A percentile compares a stretch with the other conserved stretches of the same genome.
These are phyloP conservation scores for Carduelis carduelis DNA, from an alignment of 2,797 vertebrate genomes.

Conservation along the genomic window DNA sequence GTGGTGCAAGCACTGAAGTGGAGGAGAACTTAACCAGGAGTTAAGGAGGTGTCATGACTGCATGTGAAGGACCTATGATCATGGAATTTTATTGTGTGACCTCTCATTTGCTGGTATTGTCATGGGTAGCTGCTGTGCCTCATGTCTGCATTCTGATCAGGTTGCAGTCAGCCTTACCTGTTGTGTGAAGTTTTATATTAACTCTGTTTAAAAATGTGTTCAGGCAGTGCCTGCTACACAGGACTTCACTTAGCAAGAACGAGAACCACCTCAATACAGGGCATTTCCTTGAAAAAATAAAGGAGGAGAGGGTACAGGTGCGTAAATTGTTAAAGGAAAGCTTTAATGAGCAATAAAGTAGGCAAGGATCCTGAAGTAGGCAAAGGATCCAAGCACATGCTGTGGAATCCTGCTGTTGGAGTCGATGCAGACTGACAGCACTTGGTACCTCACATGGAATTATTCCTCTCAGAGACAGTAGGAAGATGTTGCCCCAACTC, in stretches of 20 bases:
- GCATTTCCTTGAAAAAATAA: neutral
- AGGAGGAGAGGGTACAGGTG: neutral
- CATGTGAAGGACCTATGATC: neutral
- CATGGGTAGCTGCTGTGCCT: neutral
- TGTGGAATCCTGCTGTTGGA: neutral
- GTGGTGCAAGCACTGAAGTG: neutral
- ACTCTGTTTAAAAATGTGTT: neutral
- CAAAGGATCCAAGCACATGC: neutral
- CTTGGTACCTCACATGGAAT: neutral
- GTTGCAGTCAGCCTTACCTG: neutral
- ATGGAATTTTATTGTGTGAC: neutral
- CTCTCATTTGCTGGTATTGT: neutral
- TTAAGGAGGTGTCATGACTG: neutral
- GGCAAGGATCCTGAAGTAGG: neutral
- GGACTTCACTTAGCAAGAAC: neutral
- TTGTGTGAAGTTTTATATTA: neutral
- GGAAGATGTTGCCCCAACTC: neutral
- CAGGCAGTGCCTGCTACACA: neutral
- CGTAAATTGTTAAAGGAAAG: neutral
- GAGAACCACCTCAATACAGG: neutral
- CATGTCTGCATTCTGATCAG: neutral
- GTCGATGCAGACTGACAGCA: neutral
- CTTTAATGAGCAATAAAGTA: neutral
- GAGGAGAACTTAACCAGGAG: neutral
- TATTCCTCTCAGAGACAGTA: neutral